phyloP scores from a whole-genome alignment of 2,113 vertebrate species.

The Etheostoma spectabile region DNA sequence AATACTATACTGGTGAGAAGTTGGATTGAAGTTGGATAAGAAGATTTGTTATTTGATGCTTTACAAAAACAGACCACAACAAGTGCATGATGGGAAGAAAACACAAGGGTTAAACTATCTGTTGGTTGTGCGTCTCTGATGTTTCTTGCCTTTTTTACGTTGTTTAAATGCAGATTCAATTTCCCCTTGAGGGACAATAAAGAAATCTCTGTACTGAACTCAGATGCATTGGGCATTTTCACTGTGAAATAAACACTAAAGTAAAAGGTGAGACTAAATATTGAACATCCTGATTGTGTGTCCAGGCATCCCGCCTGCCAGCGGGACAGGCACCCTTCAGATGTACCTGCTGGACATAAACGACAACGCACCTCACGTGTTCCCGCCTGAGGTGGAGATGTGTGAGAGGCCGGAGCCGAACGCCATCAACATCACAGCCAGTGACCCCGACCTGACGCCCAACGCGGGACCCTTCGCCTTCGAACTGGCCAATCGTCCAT shows the following conservation, averaged over 20 bases:
- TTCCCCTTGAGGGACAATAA: too few relatives aligned
- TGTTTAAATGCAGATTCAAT: too few relatives aligned
- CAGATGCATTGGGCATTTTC: not conserved
- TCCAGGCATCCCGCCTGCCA: conserved; percentile 92
- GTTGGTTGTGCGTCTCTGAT: too few relatives aligned
- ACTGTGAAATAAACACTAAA: not conserved
- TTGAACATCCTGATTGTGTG: not conserved
- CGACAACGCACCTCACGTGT: conserved; percentile 94
- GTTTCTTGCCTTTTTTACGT: too few relatives aligned
- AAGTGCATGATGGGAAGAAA: too few relatives aligned
- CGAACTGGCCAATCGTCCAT: conserved; percentile 89
- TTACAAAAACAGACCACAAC: too few relatives aligned
- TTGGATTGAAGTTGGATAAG: too few relatives aligned
- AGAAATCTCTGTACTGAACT: too few relatives aligned
- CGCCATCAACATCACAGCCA: conserved; percentile 94
- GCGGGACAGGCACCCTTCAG: conserved; percentile 94
- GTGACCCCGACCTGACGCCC: conserved; percentile 91
- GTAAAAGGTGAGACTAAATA: not conserved
- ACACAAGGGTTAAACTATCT: too few relatives aligned
- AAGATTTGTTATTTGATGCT: too few relatives aligned
- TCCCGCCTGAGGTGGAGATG: conserved; percentile 93
- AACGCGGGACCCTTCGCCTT: conserved; percentile 96
- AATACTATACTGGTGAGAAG: too few relatives aligned
- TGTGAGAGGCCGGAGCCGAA: conserved; percentile 93
- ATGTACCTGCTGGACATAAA: conserved; percentile 96